phyloP scores from a whole-genome alignment of 2,113 vertebrate genomes.

The Diadophis punctatus region DNA sequence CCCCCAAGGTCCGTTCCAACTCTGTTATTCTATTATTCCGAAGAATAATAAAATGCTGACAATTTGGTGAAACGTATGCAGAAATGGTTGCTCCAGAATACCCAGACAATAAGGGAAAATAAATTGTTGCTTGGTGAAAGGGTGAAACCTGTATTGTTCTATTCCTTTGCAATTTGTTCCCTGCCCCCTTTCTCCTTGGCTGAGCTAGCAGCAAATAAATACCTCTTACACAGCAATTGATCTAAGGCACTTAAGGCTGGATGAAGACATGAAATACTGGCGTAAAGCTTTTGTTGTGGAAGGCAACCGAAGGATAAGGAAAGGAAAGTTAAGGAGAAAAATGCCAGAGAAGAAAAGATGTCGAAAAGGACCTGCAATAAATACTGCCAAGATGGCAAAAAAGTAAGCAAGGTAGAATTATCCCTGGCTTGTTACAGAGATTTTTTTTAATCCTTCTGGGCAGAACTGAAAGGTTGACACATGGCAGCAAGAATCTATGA shows the following conservation, averaged over 20 bases:
- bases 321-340: conserved; percentile 15
- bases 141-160: not conserved
- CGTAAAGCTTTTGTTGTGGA: not conserved
- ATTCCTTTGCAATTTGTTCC: not conserved
- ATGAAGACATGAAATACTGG: conserved; percentile 22
- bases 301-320: not conserved
- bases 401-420: not conserved
- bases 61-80: not conserved
- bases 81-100: not conserved
- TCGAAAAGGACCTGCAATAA: not conserved
- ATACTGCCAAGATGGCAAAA: not conserved
- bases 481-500: not conserved
- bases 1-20: not conserved
- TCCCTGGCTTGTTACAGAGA: not conserved
- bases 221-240: conserved; percentile 20
- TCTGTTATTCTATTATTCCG: not conserved
- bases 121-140: not conserved
- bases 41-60: not conserved
- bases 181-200: not conserved
- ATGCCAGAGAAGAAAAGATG: not conserved
- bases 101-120: not conserved
- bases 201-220: not conserved
- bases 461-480: not conserved
- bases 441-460: not conserved
- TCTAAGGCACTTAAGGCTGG: conserved; percentile 23